phyloP scores from a whole-genome alignment of 1,140 invertebrate species.

The Drosophila tani region DNA sequence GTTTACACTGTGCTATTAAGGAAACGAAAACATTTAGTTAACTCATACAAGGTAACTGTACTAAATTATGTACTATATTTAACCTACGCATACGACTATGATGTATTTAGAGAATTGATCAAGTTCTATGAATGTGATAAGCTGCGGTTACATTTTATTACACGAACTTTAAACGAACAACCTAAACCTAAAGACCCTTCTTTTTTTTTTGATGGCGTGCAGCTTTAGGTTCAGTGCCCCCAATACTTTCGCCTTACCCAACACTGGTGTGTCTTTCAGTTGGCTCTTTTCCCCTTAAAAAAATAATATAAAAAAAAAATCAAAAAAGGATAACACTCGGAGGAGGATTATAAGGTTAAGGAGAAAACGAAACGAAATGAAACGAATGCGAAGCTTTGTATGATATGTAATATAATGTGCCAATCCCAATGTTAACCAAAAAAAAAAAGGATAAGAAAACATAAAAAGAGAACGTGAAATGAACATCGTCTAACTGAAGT shows the following conservation, averaged over 20 bases:
- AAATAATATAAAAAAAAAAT: not conserved
- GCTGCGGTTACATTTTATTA: constrained; percentile 57
- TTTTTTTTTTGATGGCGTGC: constrained; percentile 14
- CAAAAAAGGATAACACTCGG: not conserved
- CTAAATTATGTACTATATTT: constrained; percentile 59
- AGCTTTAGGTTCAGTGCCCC: constrained; percentile 11
- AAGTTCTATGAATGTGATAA: constrained; percentile 74
- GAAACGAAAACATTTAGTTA: constrained; percentile 65
- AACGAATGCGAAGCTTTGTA: constrained; percentile 62
- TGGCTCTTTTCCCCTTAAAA: not conserved
- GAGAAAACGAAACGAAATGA: constrained; percentile 1
- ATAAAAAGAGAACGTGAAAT: constrained; percentile 14
- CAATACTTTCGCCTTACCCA: constrained; percentile 38
- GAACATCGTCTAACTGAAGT: constrained; percentile 27
- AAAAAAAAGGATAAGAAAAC: constrained; percentile 4
- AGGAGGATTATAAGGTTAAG: not conserved
- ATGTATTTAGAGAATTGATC: constrained; percentile 57
- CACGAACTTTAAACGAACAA: constrained; percentile 29
- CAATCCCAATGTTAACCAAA: constrained; percentile 71
- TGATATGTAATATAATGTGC: constrained; percentile 81
- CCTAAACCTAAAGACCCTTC: not conserved
- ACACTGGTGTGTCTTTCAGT: constrained; percentile 13
- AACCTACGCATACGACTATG: constrained; percentile 39
- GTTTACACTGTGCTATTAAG: constrained; percentile 71
- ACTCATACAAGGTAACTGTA: constrained; percentile 64